These are phyloP conservation scores for Prosopocoilus inquinatus DNA, from an alignment of 2,888 invertebrate genomes.

Conservation along the genomic window DNA sequence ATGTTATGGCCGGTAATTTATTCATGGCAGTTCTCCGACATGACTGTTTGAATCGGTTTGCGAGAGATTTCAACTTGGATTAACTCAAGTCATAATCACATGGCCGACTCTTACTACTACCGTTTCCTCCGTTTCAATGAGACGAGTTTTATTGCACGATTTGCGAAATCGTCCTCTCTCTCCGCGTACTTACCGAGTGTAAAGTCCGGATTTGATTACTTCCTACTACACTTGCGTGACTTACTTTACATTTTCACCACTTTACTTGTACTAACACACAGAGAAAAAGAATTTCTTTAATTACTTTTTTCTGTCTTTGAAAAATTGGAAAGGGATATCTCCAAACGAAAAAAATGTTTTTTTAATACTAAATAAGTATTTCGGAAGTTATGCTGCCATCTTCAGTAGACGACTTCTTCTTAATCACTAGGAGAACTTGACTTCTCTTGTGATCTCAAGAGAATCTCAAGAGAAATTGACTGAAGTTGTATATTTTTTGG, in stretches of 20 bases:
- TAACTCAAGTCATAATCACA: conserved; percentile 48
- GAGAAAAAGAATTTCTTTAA: no score
- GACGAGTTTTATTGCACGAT: conserved; percentile 18
- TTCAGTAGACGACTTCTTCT: no score
- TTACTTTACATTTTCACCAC: background rate
- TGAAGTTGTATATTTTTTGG: no score
- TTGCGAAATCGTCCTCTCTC: conserved; percentile 6
- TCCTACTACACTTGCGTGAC: background rate
- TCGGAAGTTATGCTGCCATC: no score
- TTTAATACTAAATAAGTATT: no score
- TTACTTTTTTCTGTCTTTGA: no score
- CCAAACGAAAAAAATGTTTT: no score
- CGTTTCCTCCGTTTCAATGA: background rate
- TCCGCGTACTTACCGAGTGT: background rate
- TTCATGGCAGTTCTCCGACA: conserved; percentile 48
- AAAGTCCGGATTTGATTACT: conserved; percentile 1
- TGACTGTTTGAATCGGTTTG: conserved; percentile 48
- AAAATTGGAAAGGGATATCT: no score
- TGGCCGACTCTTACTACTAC: conserved; percentile 22
- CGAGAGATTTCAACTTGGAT: conserved; percentile 50
- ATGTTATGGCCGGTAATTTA: conserved; percentile 46
- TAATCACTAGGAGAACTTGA: no score
- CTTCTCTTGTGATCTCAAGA: no score
- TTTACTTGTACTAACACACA: no score
- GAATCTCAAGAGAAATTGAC: no score